Percentiles rank a stretch among this genome's conserved stretches.
Conservation (phyloP, 2,888 invertebrate species). For the Drosophila trichaetosa region DNA sequence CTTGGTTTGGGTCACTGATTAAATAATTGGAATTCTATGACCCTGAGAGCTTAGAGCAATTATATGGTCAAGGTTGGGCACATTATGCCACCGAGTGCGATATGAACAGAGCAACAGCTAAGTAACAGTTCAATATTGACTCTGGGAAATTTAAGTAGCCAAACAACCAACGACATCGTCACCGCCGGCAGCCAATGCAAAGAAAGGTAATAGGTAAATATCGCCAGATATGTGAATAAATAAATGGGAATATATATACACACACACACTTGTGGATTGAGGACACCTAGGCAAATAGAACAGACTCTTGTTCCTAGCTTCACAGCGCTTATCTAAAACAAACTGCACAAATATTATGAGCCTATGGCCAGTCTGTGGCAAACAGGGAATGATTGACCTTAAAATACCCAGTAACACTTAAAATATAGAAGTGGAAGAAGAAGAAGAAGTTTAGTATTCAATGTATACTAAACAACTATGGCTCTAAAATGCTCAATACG, state of each 20-base stretch:
- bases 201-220: constrained; percentile 55
- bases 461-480: not conserved
- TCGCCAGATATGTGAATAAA: constrained; percentile 37
- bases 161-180: constrained; percentile 51
- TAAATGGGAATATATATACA: constrained; percentile 15
- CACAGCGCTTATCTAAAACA: constrained; percentile 54
- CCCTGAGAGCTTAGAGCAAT: constrained; percentile 65
- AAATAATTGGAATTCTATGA: constrained; percentile 54
- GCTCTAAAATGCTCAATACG: not conserved
- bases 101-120: constrained; percentile 34
- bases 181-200: constrained; percentile 60
- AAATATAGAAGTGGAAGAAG: no score
- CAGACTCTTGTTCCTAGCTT: constrained; percentile 44
- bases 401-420: not conserved
- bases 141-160: constrained; percentile 65
- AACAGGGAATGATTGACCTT: not conserved
- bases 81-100: constrained; percentile 31
- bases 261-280: constrained; percentile 6
- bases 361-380: not conserved
- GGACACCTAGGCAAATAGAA: constrained; percentile 50
- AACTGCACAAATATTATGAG: constrained; percentile 24
- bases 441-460: no score
- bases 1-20: constrained; percentile 16
- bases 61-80: constrained; percentile 72
- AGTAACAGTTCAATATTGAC: constrained; percentile 62